Evolutionary conservation across 1,140 invertebrate species (phyloP), one percentile per base, ranked within the genome.

Genomic region (Megalonaias nervosa): DNA sequence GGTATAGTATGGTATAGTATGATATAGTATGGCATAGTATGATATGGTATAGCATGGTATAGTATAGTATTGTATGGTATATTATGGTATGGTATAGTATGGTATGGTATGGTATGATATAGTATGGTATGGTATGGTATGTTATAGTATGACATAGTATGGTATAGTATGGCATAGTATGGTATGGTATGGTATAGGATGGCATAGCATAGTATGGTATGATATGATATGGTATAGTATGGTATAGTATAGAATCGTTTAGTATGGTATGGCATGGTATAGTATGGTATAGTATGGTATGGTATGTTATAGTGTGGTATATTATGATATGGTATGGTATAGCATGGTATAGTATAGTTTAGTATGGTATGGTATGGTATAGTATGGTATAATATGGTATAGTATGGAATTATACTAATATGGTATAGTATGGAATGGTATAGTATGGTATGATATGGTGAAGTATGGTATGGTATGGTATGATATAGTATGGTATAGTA

Each of bases 251-350:
- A n/a, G n/a, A n/a, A n/a, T n/a, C n/a, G n/a, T n/a, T n/a, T 61
- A 77, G 75, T 58, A 77, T 61, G 71, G 75, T 58, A 77, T 64
- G 71, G 75, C 57, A 77, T 38, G 71, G 58, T 64, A 77, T 64
- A 77, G 67, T 70, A 77, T 71, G 71, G 67, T 61, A 70, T 60
- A n/a, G n/a, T 60, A 71, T 71, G 64, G 75, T 71, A 70, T 64
- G 71, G 75, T 70, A 77, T 55, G 71, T 58, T 75, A 75, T 31
- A 57, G 75, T 68, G 55, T 71, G 71, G 68, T 66, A 71, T 71
- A 77, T 58, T 70, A 77, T 55, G 71, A 68, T 71, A 77, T 64
- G 71, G 75, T 74, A 68, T 68, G 55, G 67, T 68, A 68, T 48
- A 68, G 67, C 55, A 68, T 68, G 55, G 67, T 68, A 68, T 68